A percentile compares a stretch with the other conserved stretches of the same genome.
Conservation (phyloP, 1,140 invertebrate species). For the Penaeus chinensis region DNA sequence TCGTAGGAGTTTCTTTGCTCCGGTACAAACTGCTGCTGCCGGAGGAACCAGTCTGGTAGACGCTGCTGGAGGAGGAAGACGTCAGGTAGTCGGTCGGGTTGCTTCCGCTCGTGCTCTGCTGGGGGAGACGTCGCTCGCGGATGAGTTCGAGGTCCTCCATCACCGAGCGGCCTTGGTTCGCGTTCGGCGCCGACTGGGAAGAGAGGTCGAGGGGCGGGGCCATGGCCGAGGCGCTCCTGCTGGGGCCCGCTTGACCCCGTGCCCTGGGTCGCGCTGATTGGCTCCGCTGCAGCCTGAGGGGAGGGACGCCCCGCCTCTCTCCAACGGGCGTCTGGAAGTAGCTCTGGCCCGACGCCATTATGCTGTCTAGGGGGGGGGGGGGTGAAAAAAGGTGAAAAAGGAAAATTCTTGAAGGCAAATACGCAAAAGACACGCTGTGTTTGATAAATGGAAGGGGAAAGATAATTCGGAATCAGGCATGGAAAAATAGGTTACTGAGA, state of each 20-base stretch:
- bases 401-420: neutral
- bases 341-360: slow-evolving; percentile 29
- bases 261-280: slow-evolving; percentile 37
- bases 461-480: too few species aligned
- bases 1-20: neutral
- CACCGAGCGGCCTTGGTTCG: too few species aligned
- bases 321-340: slow-evolving; percentile 47
- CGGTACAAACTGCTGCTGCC: too few species aligned
- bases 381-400: neutral
- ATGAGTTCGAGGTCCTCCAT: too few species aligned
- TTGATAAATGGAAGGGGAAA: too few species aligned
- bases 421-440: neutral
- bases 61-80: too few species aligned
- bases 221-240: neutral
- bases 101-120: too few species aligned
- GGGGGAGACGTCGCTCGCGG: too few species aligned
- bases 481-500: neutral
- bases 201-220: neutral
- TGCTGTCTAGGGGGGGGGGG: neutral
- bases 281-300: slow-evolving; percentile 41
- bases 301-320: slow-evolving; percentile 45
- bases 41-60: too few species aligned
- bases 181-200: neutral
- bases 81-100: too few species aligned
- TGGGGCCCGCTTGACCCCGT: neutral